Conservation (phyloP, 2,888 invertebrate species). For the Conistra vaccinii region DNA sequence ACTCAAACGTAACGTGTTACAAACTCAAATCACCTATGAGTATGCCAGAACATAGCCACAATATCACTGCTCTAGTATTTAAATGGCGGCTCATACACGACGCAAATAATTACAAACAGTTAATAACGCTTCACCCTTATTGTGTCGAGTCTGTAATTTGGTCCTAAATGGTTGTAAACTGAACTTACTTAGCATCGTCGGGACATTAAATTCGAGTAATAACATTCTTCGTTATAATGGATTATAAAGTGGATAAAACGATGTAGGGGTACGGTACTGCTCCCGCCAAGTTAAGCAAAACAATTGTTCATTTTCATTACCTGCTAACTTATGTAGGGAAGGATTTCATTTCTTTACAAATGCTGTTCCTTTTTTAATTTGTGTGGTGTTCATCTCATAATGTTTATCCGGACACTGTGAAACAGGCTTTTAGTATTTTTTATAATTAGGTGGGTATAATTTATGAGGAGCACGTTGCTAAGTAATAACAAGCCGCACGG, state of each 20-base stretch:
- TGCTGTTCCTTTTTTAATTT: background rate
- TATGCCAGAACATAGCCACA: background rate
- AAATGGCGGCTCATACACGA: background rate
- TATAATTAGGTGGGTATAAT: background rate
- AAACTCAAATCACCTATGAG: background rate
- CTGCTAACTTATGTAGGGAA: background rate
- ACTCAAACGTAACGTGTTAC: background rate
- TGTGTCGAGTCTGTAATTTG: conserved; percentile 43
- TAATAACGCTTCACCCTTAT: conserved; percentile 10
- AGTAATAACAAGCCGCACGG: too few species aligned
- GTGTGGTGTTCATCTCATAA: background rate
- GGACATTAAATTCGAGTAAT: conserved; percentile 21
- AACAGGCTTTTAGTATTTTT: conserved; percentile 15
- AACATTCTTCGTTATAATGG: conserved; percentile 14
- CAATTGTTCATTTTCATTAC: background rate
- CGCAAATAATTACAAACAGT: background rate
- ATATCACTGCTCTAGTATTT: background rate
- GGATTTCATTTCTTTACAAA: background rate
- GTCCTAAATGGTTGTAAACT: conserved; percentile 38
- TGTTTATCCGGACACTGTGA: background rate
- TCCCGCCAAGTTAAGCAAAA: background rate
- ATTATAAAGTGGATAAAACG: conserved; percentile 5
- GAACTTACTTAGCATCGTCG: conserved; percentile 23
- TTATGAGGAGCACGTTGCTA: too few species aligned
- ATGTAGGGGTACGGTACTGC: too few species aligned